phyloP scores from a whole-genome alignment of 2,797 vertebrate species.

The Mycteria americana region DNA sequence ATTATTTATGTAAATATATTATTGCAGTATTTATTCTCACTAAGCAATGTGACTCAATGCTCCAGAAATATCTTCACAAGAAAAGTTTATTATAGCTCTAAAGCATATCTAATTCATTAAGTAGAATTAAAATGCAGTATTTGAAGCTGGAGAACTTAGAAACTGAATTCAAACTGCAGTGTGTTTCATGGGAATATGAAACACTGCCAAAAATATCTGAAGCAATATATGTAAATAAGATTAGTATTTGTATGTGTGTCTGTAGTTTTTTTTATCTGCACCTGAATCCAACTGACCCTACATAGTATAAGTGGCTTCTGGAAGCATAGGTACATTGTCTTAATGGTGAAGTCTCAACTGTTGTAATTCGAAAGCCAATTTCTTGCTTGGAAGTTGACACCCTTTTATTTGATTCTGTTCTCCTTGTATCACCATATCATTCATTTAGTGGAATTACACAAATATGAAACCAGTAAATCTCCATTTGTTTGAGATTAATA shows the following conservation, averaged over 20 bases:
- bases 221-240: background rate
- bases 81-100: constrained; percentile 20
- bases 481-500: background rate
- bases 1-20: constrained; percentile 84
- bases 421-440: background rate
- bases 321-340: background rate
- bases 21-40: constrained; percentile 34
- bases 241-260: background rate
- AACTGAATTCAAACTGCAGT: background rate
- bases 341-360: background rate
- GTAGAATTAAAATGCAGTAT: constrained; percentile 51
- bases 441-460: background rate
- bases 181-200: background rate
- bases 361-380: background rate
- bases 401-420: background rate
- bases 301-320: background rate
- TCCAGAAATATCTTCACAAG: constrained; percentile 32
- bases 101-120: constrained; percentile 64
- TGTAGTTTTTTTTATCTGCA: background rate
- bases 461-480: background rate
- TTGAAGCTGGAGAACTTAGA: constrained; percentile 11
- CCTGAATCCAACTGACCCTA: background rate
- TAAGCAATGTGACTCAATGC: constrained; percentile 44
- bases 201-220: background rate
- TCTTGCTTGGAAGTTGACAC: background rate